phyloP scores from a whole-genome alignment of 1,140 invertebrate genomes.

The Gonatopus flavifemur region DNA sequence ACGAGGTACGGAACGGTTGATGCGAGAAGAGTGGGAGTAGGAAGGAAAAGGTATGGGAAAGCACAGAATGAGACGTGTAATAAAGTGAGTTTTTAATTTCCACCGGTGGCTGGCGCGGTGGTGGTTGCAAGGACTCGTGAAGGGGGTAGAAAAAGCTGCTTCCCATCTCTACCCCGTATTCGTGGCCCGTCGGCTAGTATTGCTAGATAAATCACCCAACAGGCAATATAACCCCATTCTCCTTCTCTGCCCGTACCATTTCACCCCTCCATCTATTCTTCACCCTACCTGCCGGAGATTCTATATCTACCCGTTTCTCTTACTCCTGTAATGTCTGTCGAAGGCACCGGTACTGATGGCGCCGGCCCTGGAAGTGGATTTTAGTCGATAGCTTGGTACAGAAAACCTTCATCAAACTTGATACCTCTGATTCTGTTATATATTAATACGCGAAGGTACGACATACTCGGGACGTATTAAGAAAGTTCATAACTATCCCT shows the following conservation, averaged over 20 bases:
- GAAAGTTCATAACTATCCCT: too few species aligned
- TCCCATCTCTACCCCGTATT: conserved; percentile 28
- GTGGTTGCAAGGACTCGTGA: conserved; percentile 42
- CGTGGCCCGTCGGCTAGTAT: conserved; percentile 58
- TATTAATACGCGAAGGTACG: too few species aligned
- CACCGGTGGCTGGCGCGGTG: conserved; percentile 49
- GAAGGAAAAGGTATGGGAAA: conserved; percentile 20
- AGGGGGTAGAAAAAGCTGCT: conserved; percentile 41
- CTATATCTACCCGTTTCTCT: neutral
- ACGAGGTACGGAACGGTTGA: conserved; percentile 6
- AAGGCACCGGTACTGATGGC: too few species aligned
- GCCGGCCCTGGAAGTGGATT: too few species aligned
- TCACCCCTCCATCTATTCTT: conserved; percentile 15
- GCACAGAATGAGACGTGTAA: conserved; percentile 58
- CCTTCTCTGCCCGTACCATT: conserved; percentile 13
- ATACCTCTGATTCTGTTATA: too few species aligned
- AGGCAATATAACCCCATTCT: conserved; percentile 56
- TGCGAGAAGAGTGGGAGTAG: conserved; percentile 8
- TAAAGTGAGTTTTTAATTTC: conserved; percentile 61
- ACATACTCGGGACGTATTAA: too few species aligned
- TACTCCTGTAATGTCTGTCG: too few species aligned
- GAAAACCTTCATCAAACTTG: too few species aligned
- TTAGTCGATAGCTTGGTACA: too few species aligned
- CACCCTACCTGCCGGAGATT: neutral
- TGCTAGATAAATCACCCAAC: conserved; percentile 61